Evolutionary conservation across 1,140 invertebrate genomes (phyloP), one percentile per base, ranked within the genome.

Genomic region (Dinoponera quadriceps): DNA sequence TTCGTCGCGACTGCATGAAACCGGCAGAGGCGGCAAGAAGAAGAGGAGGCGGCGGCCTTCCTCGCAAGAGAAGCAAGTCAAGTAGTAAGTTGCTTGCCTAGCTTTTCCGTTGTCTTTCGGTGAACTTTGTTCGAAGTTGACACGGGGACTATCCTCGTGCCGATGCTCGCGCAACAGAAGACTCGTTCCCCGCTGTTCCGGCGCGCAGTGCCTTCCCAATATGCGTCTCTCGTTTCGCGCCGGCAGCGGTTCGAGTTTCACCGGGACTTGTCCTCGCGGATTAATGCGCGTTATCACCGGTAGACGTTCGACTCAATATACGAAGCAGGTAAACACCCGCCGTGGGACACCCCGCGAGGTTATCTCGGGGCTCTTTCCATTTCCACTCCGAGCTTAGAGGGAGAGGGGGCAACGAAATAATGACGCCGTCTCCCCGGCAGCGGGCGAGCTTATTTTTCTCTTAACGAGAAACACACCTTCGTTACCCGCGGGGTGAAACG

Each of bases 391-490:
- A 13, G 13, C 3, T 44, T 18, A 27, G 38, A 22, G 51, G 27
- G 33, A 69, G n/a, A 54, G 60, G 29, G 29, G n/a, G 54, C 73
- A 65, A 66, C 74, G 62, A 68, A 68, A 78, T 78, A 78, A 78
- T 69, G 75, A 78, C 63, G 49, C 49, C 62, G 29, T 13, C 20
- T 14, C 25, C 18, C n/a, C 25, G 48, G 65, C 20, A 66, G 60
- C 25, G 49, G 18, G 75, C 1, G 22, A 78, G 18, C 18, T 44
- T 49, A 63, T 69, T 78, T 78, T 68, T 78, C 63, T 68, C 51
- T 54, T 78, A 78, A 78, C 63, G 63, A 78, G 75, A 78, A 78
- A 78, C 75, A 51, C 63, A 48, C 75, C 75, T 78, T 78, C 63
- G 63, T 78, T 78, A 78, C 29, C 16, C 49, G 33, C 33, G 51